Conservation (phyloP, 1,140 invertebrate genomes). For the Plodia interpunctella region DNA sequence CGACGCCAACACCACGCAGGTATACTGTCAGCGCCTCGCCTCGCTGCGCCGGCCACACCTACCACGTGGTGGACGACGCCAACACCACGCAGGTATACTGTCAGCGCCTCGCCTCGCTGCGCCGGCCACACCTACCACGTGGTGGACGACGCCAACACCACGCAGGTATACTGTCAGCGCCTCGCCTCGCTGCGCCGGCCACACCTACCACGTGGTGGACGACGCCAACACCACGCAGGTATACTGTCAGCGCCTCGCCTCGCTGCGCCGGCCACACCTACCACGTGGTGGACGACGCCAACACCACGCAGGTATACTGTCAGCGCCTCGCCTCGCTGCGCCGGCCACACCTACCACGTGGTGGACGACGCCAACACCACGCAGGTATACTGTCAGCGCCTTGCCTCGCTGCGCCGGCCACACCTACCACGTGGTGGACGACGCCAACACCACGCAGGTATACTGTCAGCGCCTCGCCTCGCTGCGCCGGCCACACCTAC, state of each 20-base stretch:
- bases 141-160: conserved; percentile 88
- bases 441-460: conserved; percentile 89
- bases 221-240: conserved; percentile 90
- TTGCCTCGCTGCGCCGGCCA: too few relatives aligned
- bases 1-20: conserved; percentile 89
- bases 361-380: conserved; percentile 90
- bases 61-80: conserved; percentile 90
- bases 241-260: not conserved
- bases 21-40: conserved; percentile 40
- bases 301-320: conserved; percentile 85
- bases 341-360: conserved; percentile 84
- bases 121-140: conserved; percentile 85
- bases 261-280: conserved; percentile 82
- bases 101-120: too few relatives aligned
- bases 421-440: conserved; percentile 90
- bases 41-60: conserved; percentile 80
- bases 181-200: too few relatives aligned
- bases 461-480: not conserved
- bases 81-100: conserved; percentile 86
- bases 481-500: conserved; percentile 81
- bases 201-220: conserved; percentile 90
- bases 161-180: conserved; percentile 79
- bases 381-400: conserved; percentile 78
- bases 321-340: too few relatives aligned
- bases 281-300: conserved; percentile 89